Conservation (phyloP, 2,113 vertebrate genomes). For the Plecturocebus donacophilus region DNA sequence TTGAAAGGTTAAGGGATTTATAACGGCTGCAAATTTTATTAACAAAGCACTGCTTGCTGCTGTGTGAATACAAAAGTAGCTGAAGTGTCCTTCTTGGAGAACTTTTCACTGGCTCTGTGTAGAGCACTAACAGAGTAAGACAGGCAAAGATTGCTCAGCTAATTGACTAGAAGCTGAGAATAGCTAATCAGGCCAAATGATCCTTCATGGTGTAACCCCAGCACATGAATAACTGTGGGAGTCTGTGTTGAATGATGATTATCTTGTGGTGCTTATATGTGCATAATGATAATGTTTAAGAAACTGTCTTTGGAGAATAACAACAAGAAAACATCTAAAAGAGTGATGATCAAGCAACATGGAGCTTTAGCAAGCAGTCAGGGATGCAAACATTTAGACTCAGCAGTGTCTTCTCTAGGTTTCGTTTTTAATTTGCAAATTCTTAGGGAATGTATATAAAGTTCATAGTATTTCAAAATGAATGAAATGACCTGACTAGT, state of each 20-base stretch:
- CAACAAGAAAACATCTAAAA: not conserved
- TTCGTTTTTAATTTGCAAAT: not conserved
- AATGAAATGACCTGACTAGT: not conserved
- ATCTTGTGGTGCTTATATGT: slow-evolving; percentile 43
- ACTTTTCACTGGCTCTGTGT: slow-evolving; percentile 56
- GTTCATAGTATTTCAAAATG: not conserved
- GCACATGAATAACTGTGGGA: slow-evolving; percentile 69
- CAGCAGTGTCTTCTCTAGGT: not conserved
- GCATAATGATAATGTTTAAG: rapidly evolving
- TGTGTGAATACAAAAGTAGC: slow-evolving; percentile 72
- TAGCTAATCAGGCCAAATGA: slow-evolving; percentile 78
- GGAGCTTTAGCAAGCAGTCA: not conserved
- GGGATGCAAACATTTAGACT: not conserved
- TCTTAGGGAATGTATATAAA: not conserved
- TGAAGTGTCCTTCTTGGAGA: slow-evolving; percentile 45
- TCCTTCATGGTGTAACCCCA: slow-evolving; percentile 55
- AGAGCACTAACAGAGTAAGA: slow-evolving; percentile 76
- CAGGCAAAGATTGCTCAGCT: slow-evolving; percentile 78
- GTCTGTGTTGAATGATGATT: slow-evolving; percentile 68
- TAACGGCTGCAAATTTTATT: slow-evolving; percentile 66
- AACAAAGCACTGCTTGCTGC: slow-evolving; percentile 53
- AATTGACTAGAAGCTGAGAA: slow-evolving; percentile 75
- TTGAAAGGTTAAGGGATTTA: slow-evolving; percentile 67
- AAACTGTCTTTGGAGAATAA: not conserved
- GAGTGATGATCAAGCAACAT: not conserved